Percentiles rank a stretch among this genome's conserved stretches.
Conservation (phyloP, 2,113 vertebrate genomes). For the Myiozetetes cayanensis region DNA sequence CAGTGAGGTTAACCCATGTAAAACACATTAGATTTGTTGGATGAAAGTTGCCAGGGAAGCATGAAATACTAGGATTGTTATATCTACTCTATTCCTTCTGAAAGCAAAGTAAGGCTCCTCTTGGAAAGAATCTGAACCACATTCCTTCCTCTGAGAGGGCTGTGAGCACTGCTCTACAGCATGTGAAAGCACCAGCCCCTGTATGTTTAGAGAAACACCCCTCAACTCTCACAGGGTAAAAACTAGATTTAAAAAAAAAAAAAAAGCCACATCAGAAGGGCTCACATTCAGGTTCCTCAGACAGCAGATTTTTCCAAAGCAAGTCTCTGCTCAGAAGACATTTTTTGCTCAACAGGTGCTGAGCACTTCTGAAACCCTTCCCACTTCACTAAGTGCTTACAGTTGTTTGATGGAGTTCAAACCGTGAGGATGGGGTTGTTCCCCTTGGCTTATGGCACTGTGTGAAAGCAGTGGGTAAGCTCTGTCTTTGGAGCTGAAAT, state of each 20-base stretch:
- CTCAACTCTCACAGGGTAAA: background rate
- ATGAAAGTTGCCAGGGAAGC: background rate
- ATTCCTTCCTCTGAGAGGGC: background rate
- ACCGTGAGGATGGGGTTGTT: background rate
- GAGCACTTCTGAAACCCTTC: background rate
- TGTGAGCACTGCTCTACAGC: background rate
- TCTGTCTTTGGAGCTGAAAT: background rate
- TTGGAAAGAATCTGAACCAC: background rate
- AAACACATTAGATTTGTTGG: background rate
- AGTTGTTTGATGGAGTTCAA: background rate
- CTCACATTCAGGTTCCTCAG: background rate
- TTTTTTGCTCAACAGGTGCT: background rate
- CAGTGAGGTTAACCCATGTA: background rate
- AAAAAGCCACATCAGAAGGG: background rate
- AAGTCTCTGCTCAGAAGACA: background rate
- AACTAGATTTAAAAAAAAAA: background rate
- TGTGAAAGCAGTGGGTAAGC: background rate
- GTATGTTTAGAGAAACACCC: background rate
- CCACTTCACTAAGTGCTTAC: background rate
- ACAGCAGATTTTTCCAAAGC: background rate
- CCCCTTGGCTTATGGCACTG: background rate
- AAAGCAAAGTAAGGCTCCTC: background rate
- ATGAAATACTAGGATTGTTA: background rate
- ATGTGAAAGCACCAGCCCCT: background rate
- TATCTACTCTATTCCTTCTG: background rate